Base-by-base conservation (phyloP, 2,113 vertebrate species). In the Tricholaema leucomelas region DNA sequence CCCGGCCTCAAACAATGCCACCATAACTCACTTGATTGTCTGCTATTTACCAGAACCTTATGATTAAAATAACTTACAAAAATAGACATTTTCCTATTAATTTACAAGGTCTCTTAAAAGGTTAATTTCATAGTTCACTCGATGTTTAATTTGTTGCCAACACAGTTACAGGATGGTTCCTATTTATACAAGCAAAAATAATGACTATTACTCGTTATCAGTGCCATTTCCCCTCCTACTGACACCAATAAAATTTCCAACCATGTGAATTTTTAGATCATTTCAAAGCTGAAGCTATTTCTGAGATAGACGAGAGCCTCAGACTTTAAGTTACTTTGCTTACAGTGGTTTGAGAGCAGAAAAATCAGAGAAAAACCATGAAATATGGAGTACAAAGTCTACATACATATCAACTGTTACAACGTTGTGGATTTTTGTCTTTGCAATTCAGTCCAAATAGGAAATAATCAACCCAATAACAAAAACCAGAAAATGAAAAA, bases 261-360 rank as follows among this genome's bases (percentile, higher is more conserved):
- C 16, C 60, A 19, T 27, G 5, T 65, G 76, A 86, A 18, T 76
- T 71, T 58, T 73, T 30, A 25, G 46, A 88, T 36, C 15, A 70
- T 48, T 87, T 10, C 3, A 85, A 94, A 72, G 63, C 48, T 87
- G 52, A 56, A 81, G 70, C 36, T 82, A 42, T 66, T 88, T 94
- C 71, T 76, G 69, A 81, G 38, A 46, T 11, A 73, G 60, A 13
- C 36, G 30, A 19, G 5, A 91, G 79, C 75, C 71, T 91, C 56
- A 48, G 56, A 81, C 38, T 77, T 90, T 85, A 94, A 96, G 82
- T 74, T 64, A 36, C 96, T 98, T 98, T 98, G 97, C 98, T 98
- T 97, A 98, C 92, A 97, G 97, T 98, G 98, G 97, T 97, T 96
- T 98, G 97, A 98, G 97, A 98, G 97, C 94, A 96, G 54, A 84